Evolutionary conservation across 2,888 invertebrate species (phyloP).

Genomic region (Hypena proboscidalis): DNA sequence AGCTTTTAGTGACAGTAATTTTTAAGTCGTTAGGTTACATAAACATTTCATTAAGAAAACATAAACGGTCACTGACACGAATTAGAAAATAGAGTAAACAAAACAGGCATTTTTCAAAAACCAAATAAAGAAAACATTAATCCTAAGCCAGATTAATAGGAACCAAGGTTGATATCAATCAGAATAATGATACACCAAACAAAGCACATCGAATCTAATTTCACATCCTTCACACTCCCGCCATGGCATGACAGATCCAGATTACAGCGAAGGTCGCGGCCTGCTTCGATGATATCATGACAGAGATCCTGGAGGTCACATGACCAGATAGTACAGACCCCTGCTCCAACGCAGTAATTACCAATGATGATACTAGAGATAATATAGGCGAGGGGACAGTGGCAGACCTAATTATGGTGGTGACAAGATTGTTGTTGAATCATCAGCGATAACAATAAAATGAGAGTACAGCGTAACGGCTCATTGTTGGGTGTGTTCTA

Average conservation of each 20-base stretch:
- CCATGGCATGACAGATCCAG: conserved; percentile 60
- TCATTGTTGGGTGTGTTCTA: conserved; percentile 50
- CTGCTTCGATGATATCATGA: conserved; percentile 69
- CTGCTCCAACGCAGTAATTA: conserved; percentile 23
- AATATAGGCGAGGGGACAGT: conserved; percentile 30
- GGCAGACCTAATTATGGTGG: conserved; percentile 51
- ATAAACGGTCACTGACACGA: neutral
- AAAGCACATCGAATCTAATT: conserved; percentile 62
- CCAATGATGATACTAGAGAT: conserved; percentile 15
- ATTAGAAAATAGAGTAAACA: neutral
- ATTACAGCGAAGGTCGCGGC: conserved; percentile 67
- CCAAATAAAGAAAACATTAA: conserved; percentile 3
- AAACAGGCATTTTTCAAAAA: conserved; percentile 6
- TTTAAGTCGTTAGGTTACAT: neutral
- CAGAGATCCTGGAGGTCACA: conserved; percentile 51
- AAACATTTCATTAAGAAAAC: neutral
- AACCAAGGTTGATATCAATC: conserved; percentile 30
- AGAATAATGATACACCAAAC: conserved; percentile 32
- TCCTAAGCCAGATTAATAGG: too few relatives aligned
- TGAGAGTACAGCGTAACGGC: conserved; percentile 44
- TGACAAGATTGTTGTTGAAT: conserved; percentile 54
- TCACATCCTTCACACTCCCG: conserved; percentile 34
- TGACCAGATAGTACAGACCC: conserved; percentile 49
- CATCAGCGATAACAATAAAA: conserved; percentile 60
- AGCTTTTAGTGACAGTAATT: neutral